Conservation (phyloP, 1,140 invertebrate species). For the Nasonia vitripennis region DNA sequence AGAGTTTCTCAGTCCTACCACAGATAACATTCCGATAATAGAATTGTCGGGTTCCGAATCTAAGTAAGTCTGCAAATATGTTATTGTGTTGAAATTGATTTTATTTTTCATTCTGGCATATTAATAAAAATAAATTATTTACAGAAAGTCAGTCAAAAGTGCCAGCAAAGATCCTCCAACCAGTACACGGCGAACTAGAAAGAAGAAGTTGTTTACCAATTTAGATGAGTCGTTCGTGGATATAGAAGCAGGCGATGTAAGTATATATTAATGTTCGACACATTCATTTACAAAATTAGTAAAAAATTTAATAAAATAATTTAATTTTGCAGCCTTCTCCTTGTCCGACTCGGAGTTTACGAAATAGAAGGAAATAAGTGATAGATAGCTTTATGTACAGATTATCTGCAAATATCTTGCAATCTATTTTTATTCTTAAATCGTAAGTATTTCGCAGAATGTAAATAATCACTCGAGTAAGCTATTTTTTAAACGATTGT, state of each 20-base stretch:
- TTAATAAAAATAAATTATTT: not conserved
- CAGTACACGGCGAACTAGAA: constrained; percentile 53
- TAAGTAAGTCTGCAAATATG: constrained; percentile 47
- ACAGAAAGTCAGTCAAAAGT: constrained; percentile 45
- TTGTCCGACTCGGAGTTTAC: constrained; percentile 55
- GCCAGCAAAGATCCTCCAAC: constrained; percentile 36
- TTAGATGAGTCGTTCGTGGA: constrained; percentile 59
- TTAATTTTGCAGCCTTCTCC: constrained; percentile 33
- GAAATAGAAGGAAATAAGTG: constrained; percentile 58
- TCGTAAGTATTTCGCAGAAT: constrained; percentile 18
- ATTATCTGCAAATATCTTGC: not conserved
- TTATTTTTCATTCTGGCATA: not conserved
- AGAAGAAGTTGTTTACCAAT: constrained; percentile 59
- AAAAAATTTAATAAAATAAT: constrained; percentile 20
- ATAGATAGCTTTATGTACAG: constrained; percentile 19
- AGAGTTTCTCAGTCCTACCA: constrained; percentile 15
- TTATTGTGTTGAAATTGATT: constrained; percentile 7
- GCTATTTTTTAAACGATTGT: constrained; percentile 6
- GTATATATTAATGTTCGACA: not conserved
- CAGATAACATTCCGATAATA: constrained; percentile 57
- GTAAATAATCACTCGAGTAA: constrained; percentile 33
- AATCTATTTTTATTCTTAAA: not conserved
- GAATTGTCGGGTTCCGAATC: constrained; percentile 62
- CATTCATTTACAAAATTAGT: constrained; percentile 1
- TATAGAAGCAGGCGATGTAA: constrained; percentile 57